Conservation (phyloP, 2,797 vertebrate genomes). For the Adrianichthys oophorus region DNA sequence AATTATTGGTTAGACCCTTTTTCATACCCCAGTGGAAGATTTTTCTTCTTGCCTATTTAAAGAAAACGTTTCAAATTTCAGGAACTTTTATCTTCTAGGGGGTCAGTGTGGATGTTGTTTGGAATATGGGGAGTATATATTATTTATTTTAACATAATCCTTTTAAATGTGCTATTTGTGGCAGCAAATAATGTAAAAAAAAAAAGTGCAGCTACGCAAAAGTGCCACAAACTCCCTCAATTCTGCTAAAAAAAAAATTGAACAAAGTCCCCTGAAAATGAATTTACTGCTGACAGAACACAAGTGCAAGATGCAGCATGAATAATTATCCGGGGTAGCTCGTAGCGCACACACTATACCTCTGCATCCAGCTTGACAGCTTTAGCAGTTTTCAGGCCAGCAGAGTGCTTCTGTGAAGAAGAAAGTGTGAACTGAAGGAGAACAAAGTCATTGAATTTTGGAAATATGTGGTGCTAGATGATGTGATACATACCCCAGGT, state of each 20-base stretch:
- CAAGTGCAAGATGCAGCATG: slow-evolving; percentile 20
- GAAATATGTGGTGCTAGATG: slow-evolving; percentile 29
- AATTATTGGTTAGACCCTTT: too few species aligned
- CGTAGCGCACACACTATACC: slow-evolving; percentile 73
- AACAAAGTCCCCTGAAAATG: slow-evolving; percentile 47
- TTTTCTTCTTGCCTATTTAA: too few species aligned
- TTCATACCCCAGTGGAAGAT: too few species aligned
- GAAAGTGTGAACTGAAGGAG: slow-evolving; percentile 26
- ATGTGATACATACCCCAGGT: slow-evolving; percentile 86
- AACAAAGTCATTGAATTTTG: slow-evolving; percentile 25
- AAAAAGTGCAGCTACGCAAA: slow-evolving; percentile 39
- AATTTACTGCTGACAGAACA: slow-evolving; percentile 48
- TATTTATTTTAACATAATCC: slow-evolving; percentile 31
- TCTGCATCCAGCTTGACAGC: slow-evolving; percentile 91
- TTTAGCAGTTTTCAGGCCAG: slow-evolving; percentile 90
- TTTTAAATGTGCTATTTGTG: too few species aligned
- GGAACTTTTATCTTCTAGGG: too few species aligned
- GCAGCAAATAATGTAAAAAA: too few species aligned
- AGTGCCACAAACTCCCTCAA: slow-evolving; percentile 41
- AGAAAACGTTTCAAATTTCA: too few species aligned
- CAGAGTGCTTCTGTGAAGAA: slow-evolving; percentile 86
- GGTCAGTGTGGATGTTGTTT: too few species aligned
- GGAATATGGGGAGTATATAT: slow-evolving; percentile 18
- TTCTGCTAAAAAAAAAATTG: slow-evolving; percentile 30
- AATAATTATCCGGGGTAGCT: slow-evolving; percentile 40